Conservation (phyloP, 2,113 vertebrate species). For the Carassius carassius region DNA sequence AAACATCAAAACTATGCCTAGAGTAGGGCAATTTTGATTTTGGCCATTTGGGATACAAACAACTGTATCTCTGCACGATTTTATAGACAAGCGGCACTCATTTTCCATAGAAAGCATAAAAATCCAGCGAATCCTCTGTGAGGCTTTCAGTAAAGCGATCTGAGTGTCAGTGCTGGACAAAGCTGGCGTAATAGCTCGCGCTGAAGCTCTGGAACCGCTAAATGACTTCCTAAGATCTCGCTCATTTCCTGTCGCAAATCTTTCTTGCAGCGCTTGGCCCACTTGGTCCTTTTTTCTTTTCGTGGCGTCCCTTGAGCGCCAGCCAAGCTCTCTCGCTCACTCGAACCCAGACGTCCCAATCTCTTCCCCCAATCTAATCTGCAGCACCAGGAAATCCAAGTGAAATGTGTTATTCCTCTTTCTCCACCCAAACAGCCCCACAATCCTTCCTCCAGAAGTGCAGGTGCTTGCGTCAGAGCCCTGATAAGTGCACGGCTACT, state of each 20-base stretch:
- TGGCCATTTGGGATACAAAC: background rate
- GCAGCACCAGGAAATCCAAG: slow-evolving; percentile 60
- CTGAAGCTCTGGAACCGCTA: slow-evolving; percentile 41
- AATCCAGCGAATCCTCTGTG: background rate
- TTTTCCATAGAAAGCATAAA: background rate
- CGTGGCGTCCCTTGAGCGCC: slow-evolving; percentile 22
- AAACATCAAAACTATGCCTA: background rate
- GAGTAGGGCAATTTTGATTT: background rate
- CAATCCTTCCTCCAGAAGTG: slow-evolving; percentile 50
- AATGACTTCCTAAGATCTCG: slow-evolving; percentile 42
- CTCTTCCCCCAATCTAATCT: slow-evolving; percentile 61
- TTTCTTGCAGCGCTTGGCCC: slow-evolving; percentile 43
- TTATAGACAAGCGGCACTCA: background rate
- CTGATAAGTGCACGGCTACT: slow-evolving; percentile 64
- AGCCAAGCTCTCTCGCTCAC: slow-evolving; percentile 9
- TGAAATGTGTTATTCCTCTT: slow-evolving; percentile 58
- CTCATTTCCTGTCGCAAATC: slow-evolving; percentile 47
- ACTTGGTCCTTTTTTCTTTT: slow-evolving; percentile 29
- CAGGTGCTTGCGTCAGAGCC: slow-evolving; percentile 60
- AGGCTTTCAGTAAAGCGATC: background rate
- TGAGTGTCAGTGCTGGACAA: background rate
- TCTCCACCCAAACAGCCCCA: slow-evolving; percentile 58
- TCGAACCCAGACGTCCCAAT: slow-evolving; percentile 43
- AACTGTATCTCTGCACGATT: background rate
- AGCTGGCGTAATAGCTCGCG: background rate